Conservation (phyloP, 2,113 vertebrate species). For the Megaceryle maxima region DNA sequence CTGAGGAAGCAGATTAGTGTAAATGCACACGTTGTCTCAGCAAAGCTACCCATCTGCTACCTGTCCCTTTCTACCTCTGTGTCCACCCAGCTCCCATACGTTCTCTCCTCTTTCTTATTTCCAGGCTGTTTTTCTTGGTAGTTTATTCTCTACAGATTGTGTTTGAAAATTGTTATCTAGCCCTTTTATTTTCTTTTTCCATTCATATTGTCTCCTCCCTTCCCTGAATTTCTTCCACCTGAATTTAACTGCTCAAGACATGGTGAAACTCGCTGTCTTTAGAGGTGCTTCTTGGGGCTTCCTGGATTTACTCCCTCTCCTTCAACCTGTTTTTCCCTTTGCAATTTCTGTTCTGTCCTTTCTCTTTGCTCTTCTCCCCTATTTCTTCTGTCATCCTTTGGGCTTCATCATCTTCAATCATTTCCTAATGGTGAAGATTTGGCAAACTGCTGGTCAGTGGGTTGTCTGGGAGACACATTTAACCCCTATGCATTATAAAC, state of each 20-base stretch:
- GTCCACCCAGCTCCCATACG: not conserved
- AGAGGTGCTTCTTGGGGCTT: not conserved
- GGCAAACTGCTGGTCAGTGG: not conserved
- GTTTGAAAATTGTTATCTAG: not conserved
- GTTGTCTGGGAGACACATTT: not conserved
- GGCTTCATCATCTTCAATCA: not conserved
- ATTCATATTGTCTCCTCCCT: not conserved
- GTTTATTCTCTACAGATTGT: not conserved
- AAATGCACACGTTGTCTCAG: fast-evolving
- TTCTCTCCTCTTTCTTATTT: not conserved
- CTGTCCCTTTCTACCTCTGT: not conserved
- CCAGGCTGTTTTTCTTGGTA: not conserved
- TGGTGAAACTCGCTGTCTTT: not conserved
- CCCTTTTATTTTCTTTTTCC: not conserved
- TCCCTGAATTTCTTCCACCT: not conserved
- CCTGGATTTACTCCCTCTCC: not conserved
- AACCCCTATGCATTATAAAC: not conserved
- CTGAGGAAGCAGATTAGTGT: not conserved
- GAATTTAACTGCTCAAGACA: not conserved
- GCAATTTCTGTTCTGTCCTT: not conserved
- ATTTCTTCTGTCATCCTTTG: not conserved
- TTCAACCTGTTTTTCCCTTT: not conserved
- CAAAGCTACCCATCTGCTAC: not conserved
- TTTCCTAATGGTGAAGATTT: not conserved
- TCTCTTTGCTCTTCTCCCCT: not conserved